These are phyloP conservation scores for Astyanax mexicanus DNA, from an alignment of 2,797 vertebrate species.

Conservation along the genomic window DNA sequence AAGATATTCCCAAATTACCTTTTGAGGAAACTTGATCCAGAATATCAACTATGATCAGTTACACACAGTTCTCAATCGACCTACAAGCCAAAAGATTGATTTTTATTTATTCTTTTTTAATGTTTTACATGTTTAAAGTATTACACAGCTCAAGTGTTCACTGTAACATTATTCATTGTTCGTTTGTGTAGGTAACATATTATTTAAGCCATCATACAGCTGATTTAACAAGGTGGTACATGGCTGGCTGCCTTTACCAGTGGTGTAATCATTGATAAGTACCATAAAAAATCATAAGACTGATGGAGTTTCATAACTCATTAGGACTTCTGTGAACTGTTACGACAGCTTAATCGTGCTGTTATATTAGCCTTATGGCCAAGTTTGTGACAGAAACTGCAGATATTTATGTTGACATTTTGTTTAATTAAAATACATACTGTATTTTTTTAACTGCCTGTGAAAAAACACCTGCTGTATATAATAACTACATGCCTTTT, in stretches of 20 bases:
- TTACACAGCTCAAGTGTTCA: slow-evolving; percentile 64
- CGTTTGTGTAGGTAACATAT: slow-evolving; percentile 23
- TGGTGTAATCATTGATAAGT: not conserved
- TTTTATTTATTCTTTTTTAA: slow-evolving; percentile 55
- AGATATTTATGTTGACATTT: slow-evolving; percentile 53
- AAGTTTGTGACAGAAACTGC: slow-evolving; percentile 40
- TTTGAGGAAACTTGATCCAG: not conserved
- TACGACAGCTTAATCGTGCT: slow-evolving; percentile 3
- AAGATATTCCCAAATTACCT: slow-evolving; percentile 7
- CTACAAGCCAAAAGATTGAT: slow-evolving; percentile 73
- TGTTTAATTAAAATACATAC: slow-evolving; percentile 61
- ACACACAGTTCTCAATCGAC: slow-evolving; percentile 47
- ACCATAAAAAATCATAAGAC: not conserved
- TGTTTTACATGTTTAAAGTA: slow-evolving; percentile 41
- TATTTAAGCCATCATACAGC: not conserved
- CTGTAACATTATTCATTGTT: slow-evolving; percentile 63
- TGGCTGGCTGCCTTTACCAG: not conserved
- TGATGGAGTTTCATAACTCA: not conserved
- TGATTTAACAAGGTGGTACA: not conserved
- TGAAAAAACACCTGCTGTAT: slow-evolving; percentile 57
- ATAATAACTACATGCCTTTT: slow-evolving; percentile 62
- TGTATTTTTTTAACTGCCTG: slow-evolving; percentile 62
- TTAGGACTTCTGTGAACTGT: not conserved
- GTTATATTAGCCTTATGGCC: not conserved
- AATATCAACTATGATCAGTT: slow-evolving; percentile 2